Evolutionary conservation across 2,888 invertebrate genomes (phyloP), one percentile per base, ranked within the genome.

Genomic region (Drosophila pseudotakahashii): DNA sequence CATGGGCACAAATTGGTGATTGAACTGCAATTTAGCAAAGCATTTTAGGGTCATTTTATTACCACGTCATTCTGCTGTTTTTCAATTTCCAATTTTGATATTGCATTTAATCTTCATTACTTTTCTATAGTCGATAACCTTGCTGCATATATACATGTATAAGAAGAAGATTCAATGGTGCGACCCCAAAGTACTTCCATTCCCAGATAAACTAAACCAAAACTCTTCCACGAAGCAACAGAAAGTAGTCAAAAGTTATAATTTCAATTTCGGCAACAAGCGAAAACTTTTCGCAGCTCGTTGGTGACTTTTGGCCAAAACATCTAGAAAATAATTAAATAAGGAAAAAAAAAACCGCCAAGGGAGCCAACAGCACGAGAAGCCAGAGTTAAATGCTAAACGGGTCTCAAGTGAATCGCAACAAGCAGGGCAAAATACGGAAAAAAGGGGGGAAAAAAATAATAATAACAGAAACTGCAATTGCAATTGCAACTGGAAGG

Each of bases 341-440:
- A 73, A 68, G 45, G 30, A 30, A 50, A 73, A 77, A n/a, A n/a
- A 47, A 47, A 48, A 2, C 19, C 23, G 16, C 9, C 57, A 34
- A 26, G 53, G 48, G 57, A 19, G 34, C 34, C 41, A 51, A 48
- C n/a, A 30, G 34, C 37, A 37, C 7, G 13, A 51, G 37, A 44
- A 68, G 39, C 51, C 39, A 70, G 67, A 74, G 67, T 78, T 79
- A 82, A 81, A 81, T 79, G 80, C 78, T 76, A 85, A 85, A 70
- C 80, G 81, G 73, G 70, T 70, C 78, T 76, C 86, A 72, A 76
- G 86, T 76, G 82, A 48, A 82, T 76, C 78, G 83, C 86, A 79
- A 81, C 79, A 80, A 81, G 76, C 76, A 73, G 77, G 67, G 75
- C 76, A 78, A 72, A 76, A 58, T 37, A 26, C 26, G 6, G 6